Conservation (phyloP, 2,888 invertebrate species). For the Achlya flavicornis region DNA sequence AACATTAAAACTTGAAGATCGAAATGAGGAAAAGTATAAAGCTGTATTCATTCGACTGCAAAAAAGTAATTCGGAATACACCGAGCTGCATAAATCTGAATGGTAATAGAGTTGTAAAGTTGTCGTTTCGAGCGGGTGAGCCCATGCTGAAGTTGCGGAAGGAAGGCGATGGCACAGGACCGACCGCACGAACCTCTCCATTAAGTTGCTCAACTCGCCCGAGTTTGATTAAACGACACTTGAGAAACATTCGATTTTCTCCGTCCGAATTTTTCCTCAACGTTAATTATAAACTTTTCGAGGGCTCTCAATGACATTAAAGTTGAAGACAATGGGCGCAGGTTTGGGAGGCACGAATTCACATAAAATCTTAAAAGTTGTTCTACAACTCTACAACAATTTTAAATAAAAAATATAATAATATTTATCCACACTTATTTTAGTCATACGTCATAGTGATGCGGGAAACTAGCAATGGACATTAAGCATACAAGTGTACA, state of each 20-base stretch:
- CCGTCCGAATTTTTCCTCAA: conserved; percentile 54
- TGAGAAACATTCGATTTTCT: conserved; percentile 55
- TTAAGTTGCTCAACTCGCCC: conserved; percentile 36
- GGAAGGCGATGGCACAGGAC: conserved; percentile 21
- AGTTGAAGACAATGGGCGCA: conserved; percentile 57
- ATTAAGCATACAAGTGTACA: conserved; percentile 34
- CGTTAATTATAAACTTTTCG: conserved; percentile 70
- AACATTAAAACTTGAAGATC: conserved; percentile 9
- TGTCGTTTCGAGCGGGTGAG: conserved; percentile 18
- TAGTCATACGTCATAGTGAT: background rate
- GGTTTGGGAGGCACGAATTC: conserved; percentile 40
- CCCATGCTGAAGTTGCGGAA: background rate
- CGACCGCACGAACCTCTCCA: conserved; percentile 26
- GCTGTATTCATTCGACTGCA: background rate
- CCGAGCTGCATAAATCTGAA: conserved; percentile 25
- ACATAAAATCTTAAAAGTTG: conserved; percentile 18
- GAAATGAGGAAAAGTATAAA: conserved; percentile 12
- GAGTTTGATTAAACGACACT: conserved; percentile 63
- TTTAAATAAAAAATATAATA: background rate
- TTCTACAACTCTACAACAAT: too few species aligned
- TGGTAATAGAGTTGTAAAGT: conserved; percentile 31
- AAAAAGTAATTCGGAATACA: conserved; percentile 14
- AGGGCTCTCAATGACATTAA: conserved; percentile 46
- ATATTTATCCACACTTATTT: background rate
- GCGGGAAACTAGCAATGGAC: background rate